Base-by-base conservation (phyloP, 2,113 vertebrate genomes). In the Hemicordylus capensis region DNA sequence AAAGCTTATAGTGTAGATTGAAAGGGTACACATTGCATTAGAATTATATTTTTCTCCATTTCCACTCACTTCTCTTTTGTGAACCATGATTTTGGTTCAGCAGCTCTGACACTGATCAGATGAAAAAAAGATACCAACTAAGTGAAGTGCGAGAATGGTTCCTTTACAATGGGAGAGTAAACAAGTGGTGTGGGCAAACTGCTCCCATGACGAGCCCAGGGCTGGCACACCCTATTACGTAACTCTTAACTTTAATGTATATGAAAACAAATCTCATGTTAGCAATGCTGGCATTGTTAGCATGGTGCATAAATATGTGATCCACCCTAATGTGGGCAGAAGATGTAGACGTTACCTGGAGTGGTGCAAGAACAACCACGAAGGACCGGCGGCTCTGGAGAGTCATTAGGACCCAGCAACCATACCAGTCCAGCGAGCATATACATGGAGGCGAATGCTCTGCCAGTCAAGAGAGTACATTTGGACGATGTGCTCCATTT, bases 21-120 rank as follows among this genome's bases (percentile, higher is more conserved):
- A 15, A 84, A 70, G 17, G 69, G 17, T 10, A 54, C 5, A 54
- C 19, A 6, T 17, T 10, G 10, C 22, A 14, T 46, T 81, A 46
- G 10, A 4, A 64, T 20, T 1, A 20, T 1, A 19, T 37, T 88
- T 34, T 51, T 59, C 5, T 54, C 37, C 42, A 77, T n/a, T 74
- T 8, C 67, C 44, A 20, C 37, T 44, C 67, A 51, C 2, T 20
- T 82, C 51, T 51, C 34, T 24, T 54, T 51, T 70, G 44, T 48
- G 14, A 89, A 80, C n/a, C 34, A 87, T 61, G 42, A 76, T 81
- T 31, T 51, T 15, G 67, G 12, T 46, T 37, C 76, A 78, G 58
- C 42, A 81, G 42, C 75, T n/a, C 42, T 42, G 48, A 37, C 17
- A 39, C 48, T 66, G 66, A 34, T 63, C 76, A 63, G 39, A 63